Conservation (phyloP, 53 echinoderm and acorn worm species). For the Arbacia lixula region DNA sequence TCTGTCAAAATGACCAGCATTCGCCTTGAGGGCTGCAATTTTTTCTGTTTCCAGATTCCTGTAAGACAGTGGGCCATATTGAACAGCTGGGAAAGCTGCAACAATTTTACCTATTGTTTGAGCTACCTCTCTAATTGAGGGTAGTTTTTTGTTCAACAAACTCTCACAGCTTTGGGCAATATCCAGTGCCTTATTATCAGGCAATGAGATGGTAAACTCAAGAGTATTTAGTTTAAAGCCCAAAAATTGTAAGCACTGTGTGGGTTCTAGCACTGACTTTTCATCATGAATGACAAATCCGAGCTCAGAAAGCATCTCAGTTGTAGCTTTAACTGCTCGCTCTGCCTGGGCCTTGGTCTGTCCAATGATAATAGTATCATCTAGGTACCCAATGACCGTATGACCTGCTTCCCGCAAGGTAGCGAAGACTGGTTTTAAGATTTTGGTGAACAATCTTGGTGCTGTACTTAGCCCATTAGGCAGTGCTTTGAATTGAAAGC, state of each 20-base stretch:
- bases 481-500: slow-evolving; percentile 50
- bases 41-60: too few relatives aligned
- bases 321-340: slow-evolving; percentile 25
- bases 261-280: slow-evolving; percentile 38
- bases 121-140: too few relatives aligned
- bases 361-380: slow-evolving; percentile 58
- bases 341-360: neutral
- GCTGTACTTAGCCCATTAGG: slow-evolving; percentile 69
- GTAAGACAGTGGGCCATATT: too few relatives aligned
- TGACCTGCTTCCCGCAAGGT: slow-evolving; percentile 23
- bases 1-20: too few relatives aligned
- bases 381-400: slow-evolving; percentile 40
- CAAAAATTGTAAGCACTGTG: slow-evolving; percentile 36
- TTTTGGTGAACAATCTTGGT: slow-evolving; percentile 68
- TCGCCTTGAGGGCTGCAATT: too few relatives aligned
- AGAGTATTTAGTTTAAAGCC: slow-evolving; percentile 57
- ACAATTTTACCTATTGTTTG: too few relatives aligned
- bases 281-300: slow-evolving; percentile 57
- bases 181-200: too few relatives aligned
- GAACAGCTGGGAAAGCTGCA: too few relatives aligned
- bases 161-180: too few relatives aligned
- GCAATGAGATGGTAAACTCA: too few relatives aligned
- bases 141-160: too few relatives aligned
- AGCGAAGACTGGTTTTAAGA: slow-evolving; percentile 49
- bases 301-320: slow-evolving; percentile 20